phyloP scores from a whole-genome alignment of 2,888 invertebrate species.

The Tenodera sinensis region DNA sequence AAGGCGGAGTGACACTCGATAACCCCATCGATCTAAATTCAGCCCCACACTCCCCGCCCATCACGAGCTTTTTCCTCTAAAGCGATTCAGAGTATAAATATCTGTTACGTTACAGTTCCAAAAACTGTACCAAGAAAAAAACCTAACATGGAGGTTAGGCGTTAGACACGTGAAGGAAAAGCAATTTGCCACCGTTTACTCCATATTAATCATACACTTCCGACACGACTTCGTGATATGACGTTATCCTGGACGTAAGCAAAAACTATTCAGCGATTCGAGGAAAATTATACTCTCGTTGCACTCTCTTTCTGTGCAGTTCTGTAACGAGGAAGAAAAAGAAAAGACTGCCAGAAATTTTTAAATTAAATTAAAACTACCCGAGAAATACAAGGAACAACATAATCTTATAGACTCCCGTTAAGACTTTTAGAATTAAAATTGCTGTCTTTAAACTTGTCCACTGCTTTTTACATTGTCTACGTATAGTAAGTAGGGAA shows the following conservation, averaged over 20 bases:
- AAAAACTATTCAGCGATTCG: background rate
- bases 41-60: background rate
- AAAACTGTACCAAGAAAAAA: background rate
- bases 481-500: no score
- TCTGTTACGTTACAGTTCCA: background rate
- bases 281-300: background rate
- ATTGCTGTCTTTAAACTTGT: no score
- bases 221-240: background rate
- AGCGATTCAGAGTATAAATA: background rate
- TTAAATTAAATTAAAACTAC: no score
- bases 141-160: background rate
- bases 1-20: constrained; percentile 16
- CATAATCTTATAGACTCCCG: no score
- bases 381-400: no score
- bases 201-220: background rate
- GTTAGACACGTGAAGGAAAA: background rate
- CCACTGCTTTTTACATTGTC: no score
- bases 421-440: no score
- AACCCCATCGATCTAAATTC: constrained; percentile 20
- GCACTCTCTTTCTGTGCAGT: no score
- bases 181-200: background rate
- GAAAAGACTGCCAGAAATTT: no score
- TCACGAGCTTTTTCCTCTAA: background rate
- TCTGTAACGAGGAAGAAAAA: no score
- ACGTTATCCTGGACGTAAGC: background rate